These are phyloP conservation scores for Montipora foliosa DNA, from an alignment of 64 coral and sea anemone species.

Conservation along the genomic window DNA sequence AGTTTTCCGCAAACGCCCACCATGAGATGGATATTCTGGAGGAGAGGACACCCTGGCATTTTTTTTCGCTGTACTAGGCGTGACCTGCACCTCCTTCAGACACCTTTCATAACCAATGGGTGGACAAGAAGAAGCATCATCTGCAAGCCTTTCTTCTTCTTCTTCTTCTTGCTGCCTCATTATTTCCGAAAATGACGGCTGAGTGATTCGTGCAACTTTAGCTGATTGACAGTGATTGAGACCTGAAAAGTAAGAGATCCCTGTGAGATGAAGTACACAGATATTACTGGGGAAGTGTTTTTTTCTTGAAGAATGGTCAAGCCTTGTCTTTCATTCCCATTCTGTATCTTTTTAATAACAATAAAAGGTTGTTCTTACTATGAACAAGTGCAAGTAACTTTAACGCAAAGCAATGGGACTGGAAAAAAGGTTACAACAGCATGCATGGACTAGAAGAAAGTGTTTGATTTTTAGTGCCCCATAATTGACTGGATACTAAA, in stretches of 20 bases:
- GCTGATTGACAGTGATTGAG: not conserved
- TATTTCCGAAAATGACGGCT: slow-evolving; percentile 11
- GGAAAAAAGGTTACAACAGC: too few species aligned
- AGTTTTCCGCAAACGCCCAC: slow-evolving; percentile 18
- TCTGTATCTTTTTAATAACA: too few species aligned
- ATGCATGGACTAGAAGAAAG: too few species aligned
- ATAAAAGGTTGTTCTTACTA: too few species aligned
- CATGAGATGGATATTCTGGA: not conserved
- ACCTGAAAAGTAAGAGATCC: not conserved
- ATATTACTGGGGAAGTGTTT: too few species aligned
- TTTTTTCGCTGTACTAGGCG: not conserved
- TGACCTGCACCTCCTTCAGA: not conserved
- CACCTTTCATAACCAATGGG: not conserved
- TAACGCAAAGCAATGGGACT: too few species aligned
- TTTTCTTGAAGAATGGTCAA: too few species aligned
- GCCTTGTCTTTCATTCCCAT: not conserved
- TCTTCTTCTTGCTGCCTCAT: slow-evolving; percentile 60
- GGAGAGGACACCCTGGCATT: not conserved
- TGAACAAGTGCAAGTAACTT: too few species aligned
- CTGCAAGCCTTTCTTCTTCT: not conserved
- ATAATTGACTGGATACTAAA: too few species aligned
- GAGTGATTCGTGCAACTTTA: not conserved
- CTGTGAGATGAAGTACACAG: too few species aligned
- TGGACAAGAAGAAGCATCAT: not conserved
- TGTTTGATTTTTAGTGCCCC: too few species aligned